Conservation (phyloP, 2,888 invertebrate species). For the Charanyca ferruginea region DNA sequence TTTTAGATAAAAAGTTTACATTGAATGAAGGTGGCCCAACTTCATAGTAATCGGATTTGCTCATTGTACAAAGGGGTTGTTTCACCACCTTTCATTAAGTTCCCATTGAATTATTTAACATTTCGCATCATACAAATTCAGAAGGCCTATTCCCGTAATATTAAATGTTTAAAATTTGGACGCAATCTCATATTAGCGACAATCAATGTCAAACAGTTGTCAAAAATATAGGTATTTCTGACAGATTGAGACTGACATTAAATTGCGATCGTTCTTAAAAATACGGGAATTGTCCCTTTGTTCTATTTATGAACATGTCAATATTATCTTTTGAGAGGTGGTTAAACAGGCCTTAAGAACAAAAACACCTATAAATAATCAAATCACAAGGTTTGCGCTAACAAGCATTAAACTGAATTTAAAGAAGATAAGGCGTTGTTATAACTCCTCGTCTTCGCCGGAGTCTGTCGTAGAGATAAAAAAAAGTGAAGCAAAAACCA, state of each 20-base stretch:
- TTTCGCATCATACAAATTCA: not conserved
- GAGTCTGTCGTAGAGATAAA: constrained; percentile 84
- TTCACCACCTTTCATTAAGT: not conserved
- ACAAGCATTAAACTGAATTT: constrained; percentile 77
- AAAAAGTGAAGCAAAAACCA: constrained; percentile 85
- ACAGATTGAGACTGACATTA: too few relatives aligned
- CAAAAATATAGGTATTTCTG: too few relatives aligned
- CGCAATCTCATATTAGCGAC: too few relatives aligned
- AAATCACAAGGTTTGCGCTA: constrained; percentile 69
- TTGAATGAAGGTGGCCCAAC: constrained; percentile 77
- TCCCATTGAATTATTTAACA: not conserved
- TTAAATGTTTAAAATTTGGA: too few relatives aligned
- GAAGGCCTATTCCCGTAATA: too few relatives aligned
- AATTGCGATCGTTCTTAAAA: too few relatives aligned
- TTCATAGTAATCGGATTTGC: constrained; percentile 66
- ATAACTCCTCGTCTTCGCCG: constrained; percentile 84
- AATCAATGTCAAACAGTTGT: too few relatives aligned
- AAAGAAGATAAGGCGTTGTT: constrained; percentile 78
- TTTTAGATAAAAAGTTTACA: constrained; percentile 78
- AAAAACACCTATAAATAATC: constrained; percentile 67
- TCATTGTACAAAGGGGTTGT: constrained; percentile 53
- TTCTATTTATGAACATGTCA: not conserved
- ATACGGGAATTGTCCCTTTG: too few relatives aligned
- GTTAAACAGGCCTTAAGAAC: constrained; percentile 37
- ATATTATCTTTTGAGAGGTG: not conserved